Base-by-base conservation (phyloP, 1,140 invertebrate genomes). In the Conus betulinus region DNA sequence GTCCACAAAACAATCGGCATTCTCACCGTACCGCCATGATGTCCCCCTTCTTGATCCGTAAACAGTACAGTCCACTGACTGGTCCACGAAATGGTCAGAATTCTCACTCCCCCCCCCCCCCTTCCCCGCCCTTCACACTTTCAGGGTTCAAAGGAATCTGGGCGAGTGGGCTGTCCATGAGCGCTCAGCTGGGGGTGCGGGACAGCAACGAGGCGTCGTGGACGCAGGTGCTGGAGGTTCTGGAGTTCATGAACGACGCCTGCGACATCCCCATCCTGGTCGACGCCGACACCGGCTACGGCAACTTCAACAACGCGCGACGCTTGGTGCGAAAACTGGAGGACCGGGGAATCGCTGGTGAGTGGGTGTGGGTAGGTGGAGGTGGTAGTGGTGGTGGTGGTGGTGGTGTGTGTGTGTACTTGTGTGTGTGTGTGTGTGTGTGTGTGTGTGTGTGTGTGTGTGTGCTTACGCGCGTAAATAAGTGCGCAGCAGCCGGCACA, bases 171-270 rank as follows among this genome's bases (percentile, higher is more conserved):
- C 90, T 96, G 53, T 94, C 95, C 7, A 95, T 96, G 55, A 95
- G 95, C 20, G 95, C 96, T 13, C 94, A 95, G 90, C 83, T 95
- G 60, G 95, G 95, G 4, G 94, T 96, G 1, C 90, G 96, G 53
- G 96, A 96, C 90, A 94, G 95, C 90, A 96, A 96, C 88, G 96
- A 96, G 89, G 95, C 95, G 8, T 96, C 95, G 6, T 96, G 96
- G 96, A 96, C 96, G 5, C 96, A 96, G 90, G 95, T 96, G 51
- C 91, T 95, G 7, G 96, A 96, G 74, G 93, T 96, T 8, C 71
- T 95, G n/a, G 96, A 96, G 87, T 96, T 95, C 90, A 96, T 96
- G 96, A 94, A 95, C 84, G 95, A 96, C 90, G 95, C 94, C 10
- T 95, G 95, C n/a, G 74, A 90, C 25, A 92, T 96, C 27, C 96